Base-by-base conservation (phyloP, 2,113 vertebrate genomes). In the Perca fluviatilis region DNA sequence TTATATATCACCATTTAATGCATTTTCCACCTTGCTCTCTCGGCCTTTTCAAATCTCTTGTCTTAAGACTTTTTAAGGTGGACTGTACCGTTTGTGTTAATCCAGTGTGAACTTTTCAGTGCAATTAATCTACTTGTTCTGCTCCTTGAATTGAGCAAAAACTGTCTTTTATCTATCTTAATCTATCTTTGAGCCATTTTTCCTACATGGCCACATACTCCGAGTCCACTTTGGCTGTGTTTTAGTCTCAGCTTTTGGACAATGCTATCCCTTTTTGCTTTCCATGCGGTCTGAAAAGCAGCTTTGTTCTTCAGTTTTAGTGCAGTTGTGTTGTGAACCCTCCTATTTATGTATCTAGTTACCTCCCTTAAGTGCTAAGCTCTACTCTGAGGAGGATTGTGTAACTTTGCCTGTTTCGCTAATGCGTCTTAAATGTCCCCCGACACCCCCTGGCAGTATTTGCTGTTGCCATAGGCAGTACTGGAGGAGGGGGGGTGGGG, bases 401-500 rank as follows among this genome's bases (percentile, higher is more conserved):
- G 77, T 89, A 88, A 82, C 80, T 85, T 89, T 83, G 84, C 84
- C 84, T 84, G 85, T 80, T 83, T 85, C 79, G 86, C 86, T 86
- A 75, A 86, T 63, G 66, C 77, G 74, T 92, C 87, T 92, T 89
- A 88, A 86, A 75, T 67, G 69, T 64, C 62, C 50, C 50, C 68
- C 7, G 6, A n/a, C 19, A 40, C 23, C n/a, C 13, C 18, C 23
- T 16, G 30, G 62, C 51, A 54, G 77, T 82, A 79, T 61, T 61
- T 82, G 76, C 76, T 70, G 78, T 77, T 66, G 53, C 74, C 84
- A 74, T 74, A 56, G 36, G 56, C 74, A 81, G 79, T 72, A 56
- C 75, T 85, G 80, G 66, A 74, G 53, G 40, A 2, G 40, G 40
- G 40, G 36, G 8, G 10, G 40, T 2, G 10, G 40, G 40, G 33